Evolutionary conservation across 2,797 vertebrate genomes (phyloP).

Genomic region (Echiichthys vipera): DNA sequence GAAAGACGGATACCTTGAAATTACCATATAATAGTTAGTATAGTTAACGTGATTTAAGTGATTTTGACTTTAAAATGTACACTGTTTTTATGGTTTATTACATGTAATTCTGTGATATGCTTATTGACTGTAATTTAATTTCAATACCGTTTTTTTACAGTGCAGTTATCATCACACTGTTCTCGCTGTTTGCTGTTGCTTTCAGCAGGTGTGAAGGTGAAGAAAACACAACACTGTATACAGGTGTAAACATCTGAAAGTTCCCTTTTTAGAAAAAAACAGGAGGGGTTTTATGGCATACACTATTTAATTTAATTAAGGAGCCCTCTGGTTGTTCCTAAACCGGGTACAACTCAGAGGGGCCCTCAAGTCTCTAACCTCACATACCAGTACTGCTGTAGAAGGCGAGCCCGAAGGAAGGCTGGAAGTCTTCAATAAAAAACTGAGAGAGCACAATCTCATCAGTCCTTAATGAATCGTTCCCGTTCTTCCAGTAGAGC

Average conservation of each 20-base stretch:
- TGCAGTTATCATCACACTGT: background rate
- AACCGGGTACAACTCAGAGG: conserved; percentile 45
- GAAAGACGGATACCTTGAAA: too few species aligned
- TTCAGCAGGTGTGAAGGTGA: background rate
- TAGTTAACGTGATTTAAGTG: too few species aligned
- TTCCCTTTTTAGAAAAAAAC: background rate
- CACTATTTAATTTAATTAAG: conserved; percentile 11
- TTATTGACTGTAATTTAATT: too few species aligned
- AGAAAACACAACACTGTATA: background rate
- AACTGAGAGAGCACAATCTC: conserved; percentile 95
- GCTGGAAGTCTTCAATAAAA: conserved; percentile 95
- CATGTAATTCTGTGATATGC: too few species aligned
- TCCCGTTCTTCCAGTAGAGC: conserved; percentile 95
- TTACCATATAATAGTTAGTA: too few species aligned
- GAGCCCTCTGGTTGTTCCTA: conserved; percentile 45
- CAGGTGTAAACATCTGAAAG: conserved; percentile 1
- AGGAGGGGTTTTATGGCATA: background rate
- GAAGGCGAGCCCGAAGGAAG: conserved; percentile 93
- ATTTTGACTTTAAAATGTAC: too few species aligned
- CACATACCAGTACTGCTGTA: conserved; percentile 95
- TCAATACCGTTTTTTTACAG: too few species aligned
- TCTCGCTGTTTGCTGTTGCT: background rate
- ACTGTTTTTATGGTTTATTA: too few species aligned
- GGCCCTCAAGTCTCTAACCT: conserved; percentile 24
- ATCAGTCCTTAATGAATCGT: conserved; percentile 93